Conservation (phyloP, 2,113 vertebrate genomes). For the Antigone vipio region DNA sequence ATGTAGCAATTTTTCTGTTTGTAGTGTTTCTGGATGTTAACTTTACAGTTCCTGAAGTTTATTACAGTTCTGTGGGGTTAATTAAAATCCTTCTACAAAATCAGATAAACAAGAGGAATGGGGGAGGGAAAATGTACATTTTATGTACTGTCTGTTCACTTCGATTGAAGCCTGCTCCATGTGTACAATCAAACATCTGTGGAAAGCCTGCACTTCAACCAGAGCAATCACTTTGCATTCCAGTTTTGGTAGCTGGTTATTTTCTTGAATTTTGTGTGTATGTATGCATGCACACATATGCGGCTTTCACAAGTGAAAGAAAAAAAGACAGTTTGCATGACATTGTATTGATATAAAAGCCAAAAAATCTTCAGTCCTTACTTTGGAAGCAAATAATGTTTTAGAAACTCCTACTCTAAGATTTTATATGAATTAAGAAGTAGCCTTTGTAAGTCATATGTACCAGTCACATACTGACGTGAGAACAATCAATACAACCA, state of each 20-base stretch:
- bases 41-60: background rate
- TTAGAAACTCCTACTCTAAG: background rate
- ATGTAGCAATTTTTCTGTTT: background rate
- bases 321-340: background rate
- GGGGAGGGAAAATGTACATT: background rate
- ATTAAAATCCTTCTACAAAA: slow-evolving; percentile 34
- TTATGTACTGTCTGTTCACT: background rate
- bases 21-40: background rate
- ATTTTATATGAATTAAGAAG: background rate
- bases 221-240: background rate
- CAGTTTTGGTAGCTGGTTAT: background rate
- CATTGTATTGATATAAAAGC: background rate
- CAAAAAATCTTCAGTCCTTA: background rate
- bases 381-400: background rate
- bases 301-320: background rate
- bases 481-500: background rate
- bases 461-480: background rate
- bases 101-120: background rate
- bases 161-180: background rate
- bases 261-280: background rate
- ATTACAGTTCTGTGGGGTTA: background rate
- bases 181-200: slow-evolving; percentile 8
- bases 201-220: background rate
- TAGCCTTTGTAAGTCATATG: background rate
- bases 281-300: background rate